phyloP scores from a whole-genome alignment of 2,797 vertebrate species.

The Hirundo rustica region DNA sequence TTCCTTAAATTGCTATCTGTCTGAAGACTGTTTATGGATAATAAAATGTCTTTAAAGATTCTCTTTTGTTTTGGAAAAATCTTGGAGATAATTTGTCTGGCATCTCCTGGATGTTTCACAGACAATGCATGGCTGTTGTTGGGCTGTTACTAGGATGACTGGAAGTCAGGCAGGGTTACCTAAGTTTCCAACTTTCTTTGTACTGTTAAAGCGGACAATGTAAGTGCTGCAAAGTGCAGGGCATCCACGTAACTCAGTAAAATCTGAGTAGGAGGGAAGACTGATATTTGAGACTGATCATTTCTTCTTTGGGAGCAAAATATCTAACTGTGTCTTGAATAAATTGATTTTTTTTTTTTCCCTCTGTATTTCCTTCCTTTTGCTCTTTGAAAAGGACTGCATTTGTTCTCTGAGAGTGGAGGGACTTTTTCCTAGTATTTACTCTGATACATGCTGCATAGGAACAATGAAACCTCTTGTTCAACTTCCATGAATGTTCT shows the following conservation, averaged over 20 bases:
- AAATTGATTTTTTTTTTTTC: background rate
- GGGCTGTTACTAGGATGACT: conserved; percentile 45
- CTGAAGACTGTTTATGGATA: conserved; percentile 47
- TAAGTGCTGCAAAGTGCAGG: background rate
- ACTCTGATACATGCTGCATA: background rate
- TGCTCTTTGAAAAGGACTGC: background rate
- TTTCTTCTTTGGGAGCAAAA: background rate
- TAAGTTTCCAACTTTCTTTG: conserved; percentile 15
- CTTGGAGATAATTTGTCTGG: conserved; percentile 39
- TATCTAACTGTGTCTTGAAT: background rate
- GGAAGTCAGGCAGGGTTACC: conserved; percentile 38
- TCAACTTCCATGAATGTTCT: background rate
- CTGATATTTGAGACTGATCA: background rate
- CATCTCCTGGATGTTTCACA: conserved; percentile 39
- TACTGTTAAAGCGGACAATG: background rate
- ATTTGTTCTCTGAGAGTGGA: background rate
- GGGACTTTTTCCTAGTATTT: background rate
- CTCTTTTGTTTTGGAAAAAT: conserved; percentile 56
- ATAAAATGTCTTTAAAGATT: conserved; percentile 51
- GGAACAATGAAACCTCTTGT: conserved; percentile 36
- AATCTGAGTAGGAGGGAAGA: background rate
- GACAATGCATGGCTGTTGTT: conserved; percentile 9
- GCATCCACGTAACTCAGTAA: background rate
- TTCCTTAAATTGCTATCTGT: conserved; percentile 51
- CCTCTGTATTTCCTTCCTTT: background rate